A percentile compares a stretch with the other conserved stretches of the same genome.
Conservation (phyloP, 1,140 invertebrate genomes). For the Dendroctonus ponderosae region DNA sequence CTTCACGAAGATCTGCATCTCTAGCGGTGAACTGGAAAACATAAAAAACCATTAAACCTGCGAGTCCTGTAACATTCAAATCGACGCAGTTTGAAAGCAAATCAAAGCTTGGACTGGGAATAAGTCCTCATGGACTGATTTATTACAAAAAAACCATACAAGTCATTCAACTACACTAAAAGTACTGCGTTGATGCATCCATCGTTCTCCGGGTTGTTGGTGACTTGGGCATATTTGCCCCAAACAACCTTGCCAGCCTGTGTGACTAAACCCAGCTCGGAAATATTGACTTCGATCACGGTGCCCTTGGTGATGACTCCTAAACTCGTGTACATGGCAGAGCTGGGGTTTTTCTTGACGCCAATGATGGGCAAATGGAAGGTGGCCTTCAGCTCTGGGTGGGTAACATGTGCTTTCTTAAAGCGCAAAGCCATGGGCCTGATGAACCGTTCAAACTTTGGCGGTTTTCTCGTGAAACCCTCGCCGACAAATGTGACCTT, state of each 20-base stretch:
- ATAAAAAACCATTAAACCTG: background rate
- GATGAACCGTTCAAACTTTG: constrained; percentile 99
- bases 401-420: constrained; percentile 97
- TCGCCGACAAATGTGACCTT: constrained; percentile 98
- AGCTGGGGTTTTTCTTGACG: constrained; percentile 99
- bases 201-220: constrained; percentile 99
- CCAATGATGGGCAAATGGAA: constrained; percentile 98
- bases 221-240: constrained; percentile 99
- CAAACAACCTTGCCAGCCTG: constrained; percentile 99
- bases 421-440: constrained; percentile 95
- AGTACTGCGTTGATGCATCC: constrained; percentile 99
- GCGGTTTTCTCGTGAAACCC: constrained; percentile 97
- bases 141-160: constrained; percentile 26
- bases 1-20: constrained; percentile 94
- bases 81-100: too few relatives aligned
- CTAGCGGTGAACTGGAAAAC: constrained; percentile 39
- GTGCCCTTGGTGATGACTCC: constrained; percentile 99
- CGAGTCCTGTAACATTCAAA: too few relatives aligned
- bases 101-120: too few relatives aligned
- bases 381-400: constrained; percentile 99
- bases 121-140: too few relatives aligned
- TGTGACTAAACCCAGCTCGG: constrained; percentile 97
- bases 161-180: constrained; percentile 72
- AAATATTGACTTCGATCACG: constrained; percentile 97
- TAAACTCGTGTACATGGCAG: constrained; percentile 92